phyloP scores from a whole-genome alignment of 2,113 vertebrate species.

The Psilopogon haemacephalus region DNA sequence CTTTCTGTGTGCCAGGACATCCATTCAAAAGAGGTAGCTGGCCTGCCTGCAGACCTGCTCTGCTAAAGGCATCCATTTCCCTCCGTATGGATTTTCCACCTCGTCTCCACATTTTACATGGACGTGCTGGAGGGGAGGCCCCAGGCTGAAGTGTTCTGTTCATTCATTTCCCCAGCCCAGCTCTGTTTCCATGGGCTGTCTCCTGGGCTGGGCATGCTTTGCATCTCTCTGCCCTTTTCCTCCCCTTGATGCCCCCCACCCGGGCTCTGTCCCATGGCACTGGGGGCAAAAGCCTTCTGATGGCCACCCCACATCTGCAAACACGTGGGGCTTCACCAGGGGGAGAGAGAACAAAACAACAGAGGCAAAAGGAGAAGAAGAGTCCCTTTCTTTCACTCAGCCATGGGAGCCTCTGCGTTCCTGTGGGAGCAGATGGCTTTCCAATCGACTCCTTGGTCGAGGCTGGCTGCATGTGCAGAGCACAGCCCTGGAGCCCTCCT shows the following conservation, averaged over 20 bases:
- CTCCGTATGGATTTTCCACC: conserved; percentile 55
- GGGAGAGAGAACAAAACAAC: not conserved
- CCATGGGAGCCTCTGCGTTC: not conserved
- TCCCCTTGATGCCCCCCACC: not conserved
- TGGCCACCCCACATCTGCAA: not conserved
- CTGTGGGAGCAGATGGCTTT: conserved; percentile 30
- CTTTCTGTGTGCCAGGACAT: conserved; percentile 43
- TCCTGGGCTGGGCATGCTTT: not conserved
- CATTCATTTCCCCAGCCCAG: conserved; percentile 4
- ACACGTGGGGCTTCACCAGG: not conserved
- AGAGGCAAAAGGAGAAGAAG: not conserved
- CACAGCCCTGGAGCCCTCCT: not conserved
- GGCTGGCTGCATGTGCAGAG: not conserved
- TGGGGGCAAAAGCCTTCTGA: not conserved
- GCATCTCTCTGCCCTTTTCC: not conserved
- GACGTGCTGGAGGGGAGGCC: not conserved
- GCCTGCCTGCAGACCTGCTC: conserved; percentile 11
- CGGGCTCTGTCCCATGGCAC: not conserved
- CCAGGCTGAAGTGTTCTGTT: not conserved
- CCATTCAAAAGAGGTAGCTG: conserved; percentile 28
- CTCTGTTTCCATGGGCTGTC: not conserved
- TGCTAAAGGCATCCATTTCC: conserved; percentile 58
- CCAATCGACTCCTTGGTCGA: not conserved
- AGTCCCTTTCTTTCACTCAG: not conserved
- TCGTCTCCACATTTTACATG: conserved; percentile 49